These are phyloP conservation scores for Epinephelus fuscoguttatus DNA, from an alignment of 2,113 vertebrate genomes.

Conservation along the genomic window DNA sequence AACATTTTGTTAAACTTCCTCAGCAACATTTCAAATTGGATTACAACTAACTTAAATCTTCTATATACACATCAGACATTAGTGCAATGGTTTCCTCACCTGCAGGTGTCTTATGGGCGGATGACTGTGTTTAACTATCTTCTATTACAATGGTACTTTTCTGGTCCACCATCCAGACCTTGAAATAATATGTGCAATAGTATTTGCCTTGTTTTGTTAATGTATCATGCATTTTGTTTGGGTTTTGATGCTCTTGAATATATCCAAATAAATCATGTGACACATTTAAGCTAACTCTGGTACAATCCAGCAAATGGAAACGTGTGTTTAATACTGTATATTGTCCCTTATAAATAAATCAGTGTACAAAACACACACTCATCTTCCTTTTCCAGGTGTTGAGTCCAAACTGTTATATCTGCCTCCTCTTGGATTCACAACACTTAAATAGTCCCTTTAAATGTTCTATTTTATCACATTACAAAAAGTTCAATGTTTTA, in stretches of 20 bases:
- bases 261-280: background rate
- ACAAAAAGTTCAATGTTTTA: background rate
- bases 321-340: background rate
- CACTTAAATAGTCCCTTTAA: background rate
- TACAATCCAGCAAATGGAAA: background rate
- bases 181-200: background rate
- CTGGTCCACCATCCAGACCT: background rate
- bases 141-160: no score
- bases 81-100: background rate
- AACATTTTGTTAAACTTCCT: background rate
- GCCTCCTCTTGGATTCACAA: background rate
- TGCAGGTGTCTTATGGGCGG: background rate
- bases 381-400: background rate
- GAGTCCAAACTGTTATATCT: background rate
- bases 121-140: background rate
- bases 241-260: background rate
- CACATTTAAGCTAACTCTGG: background rate
- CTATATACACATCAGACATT: background rate
- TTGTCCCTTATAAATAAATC: background rate
- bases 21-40: background rate
- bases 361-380: background rate
- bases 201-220: background rate
- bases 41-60: background rate
- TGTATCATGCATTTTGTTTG: background rate
- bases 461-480: background rate